These are phyloP conservation scores for Hestina assimilis DNA, from an alignment of 1,140 invertebrate species.

Conservation along the genomic window DNA sequence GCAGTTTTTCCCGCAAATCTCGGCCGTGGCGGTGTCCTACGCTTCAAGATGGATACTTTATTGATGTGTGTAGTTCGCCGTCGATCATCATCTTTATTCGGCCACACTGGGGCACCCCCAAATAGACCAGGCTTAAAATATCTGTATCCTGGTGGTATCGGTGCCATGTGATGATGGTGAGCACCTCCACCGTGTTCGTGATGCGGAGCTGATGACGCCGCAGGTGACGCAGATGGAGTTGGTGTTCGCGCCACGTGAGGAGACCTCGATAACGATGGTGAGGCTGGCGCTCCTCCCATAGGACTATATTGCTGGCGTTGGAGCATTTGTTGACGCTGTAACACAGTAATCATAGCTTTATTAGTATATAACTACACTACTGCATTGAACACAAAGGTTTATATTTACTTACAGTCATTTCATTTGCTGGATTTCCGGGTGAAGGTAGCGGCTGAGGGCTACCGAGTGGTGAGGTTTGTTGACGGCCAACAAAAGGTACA, in stretches of 20 bases:
- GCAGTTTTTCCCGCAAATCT: conserved; percentile 75
- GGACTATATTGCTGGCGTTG: conserved; percentile 74
- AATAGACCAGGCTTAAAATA: conserved; percentile 83
- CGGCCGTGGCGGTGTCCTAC: conserved; percentile 75
- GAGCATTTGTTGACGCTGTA: conserved; percentile 70
- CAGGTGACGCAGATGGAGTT: conserved; percentile 55
- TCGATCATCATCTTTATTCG: conserved; percentile 62
- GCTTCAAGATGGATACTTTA: conserved; percentile 79
- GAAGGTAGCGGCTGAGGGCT: conserved; percentile 76
- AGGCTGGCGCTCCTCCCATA: conserved; percentile 81
- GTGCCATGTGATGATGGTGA: conserved; percentile 54
- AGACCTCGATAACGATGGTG: conserved; percentile 81
- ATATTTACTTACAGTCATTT: conserved; percentile 66
- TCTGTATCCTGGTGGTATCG: conserved; percentile 58
- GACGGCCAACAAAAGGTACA: conserved; percentile 60
- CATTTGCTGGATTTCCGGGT: conserved; percentile 65
- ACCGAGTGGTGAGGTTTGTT: conserved; percentile 74
- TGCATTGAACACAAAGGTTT: neutral
- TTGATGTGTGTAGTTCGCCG: conserved; percentile 77
- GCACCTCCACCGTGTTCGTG: conserved; percentile 48
- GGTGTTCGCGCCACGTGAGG: conserved; percentile 74
- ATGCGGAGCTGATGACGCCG: conserved; percentile 53
- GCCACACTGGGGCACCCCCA: conserved; percentile 86
- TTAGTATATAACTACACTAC: neutral
- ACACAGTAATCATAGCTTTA: neutral